phyloP scores from a whole-genome alignment of 2,888 invertebrate species.

The Limnephilus rhombicus region DNA sequence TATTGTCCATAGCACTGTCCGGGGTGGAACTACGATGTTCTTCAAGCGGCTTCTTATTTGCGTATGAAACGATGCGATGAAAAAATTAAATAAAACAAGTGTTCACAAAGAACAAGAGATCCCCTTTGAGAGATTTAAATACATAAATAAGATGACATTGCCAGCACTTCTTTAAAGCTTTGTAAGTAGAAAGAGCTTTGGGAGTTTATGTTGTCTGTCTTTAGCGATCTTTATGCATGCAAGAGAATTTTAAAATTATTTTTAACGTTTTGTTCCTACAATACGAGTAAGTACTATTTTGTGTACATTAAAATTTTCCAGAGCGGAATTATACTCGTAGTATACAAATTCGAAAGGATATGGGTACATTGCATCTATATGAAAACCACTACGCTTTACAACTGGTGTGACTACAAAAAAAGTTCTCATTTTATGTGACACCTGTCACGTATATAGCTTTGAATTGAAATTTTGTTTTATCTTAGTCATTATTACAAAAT shows the following conservation, averaged over 20 bases:
- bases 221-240: not conserved
- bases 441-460: too few relatives aligned
- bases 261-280: not conserved
- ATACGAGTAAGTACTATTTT: not conserved
- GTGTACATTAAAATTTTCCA: not conserved
- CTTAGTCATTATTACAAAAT: too few relatives aligned
- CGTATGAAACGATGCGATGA: constrained; percentile 6
- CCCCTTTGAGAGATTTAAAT: not conserved
- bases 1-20: constrained; percentile 44
- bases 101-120: not conserved
- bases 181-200: not conserved
- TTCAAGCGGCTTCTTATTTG: constrained; percentile 20
- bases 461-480: too few relatives aligned
- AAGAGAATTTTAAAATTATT: not conserved
- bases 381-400: too few relatives aligned
- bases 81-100: constrained; percentile 7
- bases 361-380: too few relatives aligned
- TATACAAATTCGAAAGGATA: not conserved
- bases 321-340: not conserved
- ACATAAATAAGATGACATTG: not conserved
- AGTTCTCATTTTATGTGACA: too few relatives aligned
- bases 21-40: constrained; percentile 33
- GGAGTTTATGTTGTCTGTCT: not conserved
- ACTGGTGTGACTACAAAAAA: too few relatives aligned
- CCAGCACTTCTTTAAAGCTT: not conserved